Base-by-base conservation (phyloP, 2,113 vertebrate species). In the Mesembrinibis cayennensis region DNA sequence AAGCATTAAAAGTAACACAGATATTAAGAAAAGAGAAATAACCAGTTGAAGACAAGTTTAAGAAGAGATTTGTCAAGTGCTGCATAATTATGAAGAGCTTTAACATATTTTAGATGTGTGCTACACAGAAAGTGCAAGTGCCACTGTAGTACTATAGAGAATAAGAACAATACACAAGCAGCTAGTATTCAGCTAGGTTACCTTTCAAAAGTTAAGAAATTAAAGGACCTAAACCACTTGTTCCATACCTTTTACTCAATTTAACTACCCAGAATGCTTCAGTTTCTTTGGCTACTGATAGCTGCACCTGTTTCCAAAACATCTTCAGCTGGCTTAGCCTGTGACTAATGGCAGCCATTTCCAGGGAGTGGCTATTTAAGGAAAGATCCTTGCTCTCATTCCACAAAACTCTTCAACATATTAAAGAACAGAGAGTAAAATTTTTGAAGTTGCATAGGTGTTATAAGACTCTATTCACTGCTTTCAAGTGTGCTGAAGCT, bases 251-350 rank as follows among this genome's bases (percentile, higher is more conserved):
- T 97, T 94, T 79, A 89, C 62, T 36, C n/a, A 63, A 53, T 82
- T 79, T 74, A 91, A 45, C 53, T 79, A 87, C 80, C 11, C 77
- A 89, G 47, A 90, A 89, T 38, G 76, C 69, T 87, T 77, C 23
- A 1, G 63, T 74, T 69, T 71, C 92, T 87, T 87, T 94, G 89
- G 92, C 91, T 84, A 93, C 47, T 55, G 56, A 69, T 49, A 6
- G 7, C 80, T 79, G 95, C 89, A 97, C 94, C 96, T 95, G 95
- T 93, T 96, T 94, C 83, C 69, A 79, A 96, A 96, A 84, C 83
- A 92, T 79, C 80, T 82, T 96, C 80, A 87, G 66, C 89, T 95
- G 83, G 76, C 96, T 88, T 58, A 92, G 90, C 59, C 80, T 62
- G 36, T 96, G 91, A 92, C 73, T 95, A 94, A 89, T 20, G 58